Evolutionary conservation across 1,140 invertebrate genomes (phyloP).

Genomic region (Polypedilum pembai): DNA sequence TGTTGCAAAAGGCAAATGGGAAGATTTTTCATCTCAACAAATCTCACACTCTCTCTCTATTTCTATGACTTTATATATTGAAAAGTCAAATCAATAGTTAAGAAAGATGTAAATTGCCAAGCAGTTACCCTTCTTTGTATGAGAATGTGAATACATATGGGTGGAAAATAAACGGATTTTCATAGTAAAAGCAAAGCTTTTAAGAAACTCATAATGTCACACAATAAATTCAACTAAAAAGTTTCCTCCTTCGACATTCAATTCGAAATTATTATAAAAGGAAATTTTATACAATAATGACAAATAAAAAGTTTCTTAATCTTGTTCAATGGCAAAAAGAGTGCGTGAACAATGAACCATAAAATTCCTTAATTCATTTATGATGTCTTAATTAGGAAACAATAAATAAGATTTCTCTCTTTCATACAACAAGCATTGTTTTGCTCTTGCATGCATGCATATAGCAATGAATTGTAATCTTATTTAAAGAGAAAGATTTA

Average conservation of each 20-base stretch:
- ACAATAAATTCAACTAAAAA: conserved; percentile 19
- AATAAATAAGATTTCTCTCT: conserved; percentile 22
- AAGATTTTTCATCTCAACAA: no score
- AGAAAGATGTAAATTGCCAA: neutral
- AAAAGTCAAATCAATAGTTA: neutral
- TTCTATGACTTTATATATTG: no score
- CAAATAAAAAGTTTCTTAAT: neutral
- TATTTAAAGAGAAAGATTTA: neutral
- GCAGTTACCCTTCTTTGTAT: neutral
- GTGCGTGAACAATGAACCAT: conserved; percentile 20
- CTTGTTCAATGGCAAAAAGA: neutral
- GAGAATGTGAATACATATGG: neutral
- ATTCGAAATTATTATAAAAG: neutral
- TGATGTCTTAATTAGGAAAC: conserved; percentile 25
- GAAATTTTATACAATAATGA: neutral
- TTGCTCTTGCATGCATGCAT: neutral
- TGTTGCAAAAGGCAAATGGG: neutral
- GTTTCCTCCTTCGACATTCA: neutral
- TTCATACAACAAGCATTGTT: neutral
- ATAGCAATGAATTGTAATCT: neutral
- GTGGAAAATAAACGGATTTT: conserved; percentile 8
- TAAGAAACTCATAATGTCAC: conserved; percentile 18
- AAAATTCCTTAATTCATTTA: conserved; percentile 27
- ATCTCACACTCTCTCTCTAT: no score
- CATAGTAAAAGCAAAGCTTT: neutral